Percentiles rank a stretch among this genome's conserved stretches.
These are phyloP conservation scores for Xiphophorus maculatus DNA, from an alignment of 2,113 vertebrate species.

Conservation along the genomic window DNA sequence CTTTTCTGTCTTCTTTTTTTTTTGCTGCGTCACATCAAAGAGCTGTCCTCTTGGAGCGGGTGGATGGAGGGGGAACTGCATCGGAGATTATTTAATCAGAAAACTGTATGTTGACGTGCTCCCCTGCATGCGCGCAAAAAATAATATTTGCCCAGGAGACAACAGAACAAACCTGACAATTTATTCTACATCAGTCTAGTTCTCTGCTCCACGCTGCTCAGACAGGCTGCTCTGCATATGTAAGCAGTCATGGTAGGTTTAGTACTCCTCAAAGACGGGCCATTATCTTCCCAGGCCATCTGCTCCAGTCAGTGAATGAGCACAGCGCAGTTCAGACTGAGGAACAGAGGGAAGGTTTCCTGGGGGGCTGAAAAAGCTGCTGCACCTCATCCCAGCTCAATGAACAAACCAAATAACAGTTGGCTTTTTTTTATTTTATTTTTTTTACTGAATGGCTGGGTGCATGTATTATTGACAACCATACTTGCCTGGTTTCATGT, in stretches of 20 bases:
- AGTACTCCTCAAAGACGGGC: conserved; percentile 31
- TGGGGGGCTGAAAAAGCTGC: neutral
- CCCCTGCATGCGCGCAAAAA: conserved; percentile 9
- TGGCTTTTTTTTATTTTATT: neutral
- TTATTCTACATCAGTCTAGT: conserved; percentile 13
- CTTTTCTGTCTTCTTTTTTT: neutral
- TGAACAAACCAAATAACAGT: neutral
- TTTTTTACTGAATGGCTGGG: neutral
- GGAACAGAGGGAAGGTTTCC: conserved; percentile 1
- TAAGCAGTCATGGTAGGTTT: conserved; percentile 33
- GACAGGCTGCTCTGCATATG: conserved; percentile 5
- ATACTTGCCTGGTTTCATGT: neutral
- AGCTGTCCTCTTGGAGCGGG: conserved; percentile 15
- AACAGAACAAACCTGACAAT: conserved; percentile 9
- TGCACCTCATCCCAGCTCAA: conserved; percentile 7
- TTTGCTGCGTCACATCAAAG: conserved; percentile 50
- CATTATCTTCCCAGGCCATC: conserved; percentile 35
- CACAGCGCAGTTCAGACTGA: conserved; percentile 12
- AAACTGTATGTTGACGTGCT: neutral
- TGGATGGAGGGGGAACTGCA: neutral
- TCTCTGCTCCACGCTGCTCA: neutral
- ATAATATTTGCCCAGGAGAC: neutral
- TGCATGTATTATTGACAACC: neutral
- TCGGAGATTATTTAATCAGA: neutral
- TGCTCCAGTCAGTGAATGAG: conserved; percentile 35